Conservation (phyloP, 2,888 invertebrate species). For the Agrotis puta region DNA sequence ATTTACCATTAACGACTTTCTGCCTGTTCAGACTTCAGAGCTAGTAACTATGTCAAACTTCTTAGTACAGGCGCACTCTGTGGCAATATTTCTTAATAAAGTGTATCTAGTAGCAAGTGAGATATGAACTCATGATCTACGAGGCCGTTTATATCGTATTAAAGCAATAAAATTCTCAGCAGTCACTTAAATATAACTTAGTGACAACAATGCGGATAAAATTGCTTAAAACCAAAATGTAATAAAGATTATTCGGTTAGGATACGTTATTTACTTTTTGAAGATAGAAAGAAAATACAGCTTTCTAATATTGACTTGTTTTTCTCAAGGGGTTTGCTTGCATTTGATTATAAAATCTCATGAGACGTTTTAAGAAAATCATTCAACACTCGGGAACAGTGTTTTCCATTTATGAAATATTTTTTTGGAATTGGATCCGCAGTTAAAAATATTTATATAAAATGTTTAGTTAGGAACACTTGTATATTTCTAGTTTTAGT, state of each 20-base stretch:
- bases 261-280: too few relatives aligned
- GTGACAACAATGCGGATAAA: slow-evolving; percentile 16
- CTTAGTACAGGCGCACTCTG: background rate
- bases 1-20: background rate
- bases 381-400: too few relatives aligned
- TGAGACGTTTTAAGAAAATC: too few relatives aligned
- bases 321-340: too few relatives aligned
- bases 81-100: slow-evolving; percentile 4
- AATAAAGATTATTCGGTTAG: background rate
- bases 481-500: too few relatives aligned
- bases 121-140: slow-evolving; percentile 32
- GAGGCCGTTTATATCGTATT: slow-evolving; percentile 20
- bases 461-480: too few relatives aligned
- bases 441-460: too few relatives aligned
- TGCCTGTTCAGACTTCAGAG: too few relatives aligned
- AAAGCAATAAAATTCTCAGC: slow-evolving; percentile 22
- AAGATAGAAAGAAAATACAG: background rate
- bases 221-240: background rate
- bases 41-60: background rate
- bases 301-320: too few relatives aligned
- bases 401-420: too few relatives aligned
- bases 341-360: too few relatives aligned
- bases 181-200: slow-evolving; percentile 16
- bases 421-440: too few relatives aligned
- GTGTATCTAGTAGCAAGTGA: slow-evolving; percentile 7